Conservation (phyloP, 2,113 vertebrate genomes). For the Camarhynchus parvulus region DNA sequence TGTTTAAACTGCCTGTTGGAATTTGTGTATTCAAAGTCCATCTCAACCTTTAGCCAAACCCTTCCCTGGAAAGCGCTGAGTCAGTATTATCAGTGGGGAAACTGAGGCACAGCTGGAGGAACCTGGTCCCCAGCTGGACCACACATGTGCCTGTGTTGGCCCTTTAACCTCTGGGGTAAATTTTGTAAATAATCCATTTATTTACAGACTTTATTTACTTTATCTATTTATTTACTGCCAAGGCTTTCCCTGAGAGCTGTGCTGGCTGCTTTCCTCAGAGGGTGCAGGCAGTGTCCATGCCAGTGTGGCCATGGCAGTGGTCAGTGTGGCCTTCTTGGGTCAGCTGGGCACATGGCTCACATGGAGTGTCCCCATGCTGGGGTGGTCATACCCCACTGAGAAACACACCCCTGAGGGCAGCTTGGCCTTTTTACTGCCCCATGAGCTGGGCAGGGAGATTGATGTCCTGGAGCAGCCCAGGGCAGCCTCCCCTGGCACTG, state of each 20-base stretch:
- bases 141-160: not conserved
- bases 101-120: not conserved
- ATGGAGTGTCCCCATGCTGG: not conserved
- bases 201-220: not conserved
- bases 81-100: not conserved
- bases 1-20: not conserved
- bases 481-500: not conserved
- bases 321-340: not conserved
- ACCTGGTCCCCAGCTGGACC: accelerated
- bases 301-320: accelerated
- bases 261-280: not conserved
- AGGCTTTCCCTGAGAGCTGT: not conserved
- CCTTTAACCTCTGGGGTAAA: not conserved
- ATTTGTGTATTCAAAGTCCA: slow-evolving; percentile 36
- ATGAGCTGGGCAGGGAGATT: not conserved
- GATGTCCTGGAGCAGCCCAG: not conserved
- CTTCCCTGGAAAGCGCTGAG: not conserved
- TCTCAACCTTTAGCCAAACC: not conserved
- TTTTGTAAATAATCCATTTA: not conserved
- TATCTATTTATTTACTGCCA: not conserved
- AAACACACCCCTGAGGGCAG: not conserved
- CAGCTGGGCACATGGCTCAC: not conserved
- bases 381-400: not conserved
- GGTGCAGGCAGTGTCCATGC: accelerated
- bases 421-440: not conserved